Evolutionary conservation across 2,797 vertebrate species (phyloP).

Genomic region (Cossypha polioptera): DNA sequence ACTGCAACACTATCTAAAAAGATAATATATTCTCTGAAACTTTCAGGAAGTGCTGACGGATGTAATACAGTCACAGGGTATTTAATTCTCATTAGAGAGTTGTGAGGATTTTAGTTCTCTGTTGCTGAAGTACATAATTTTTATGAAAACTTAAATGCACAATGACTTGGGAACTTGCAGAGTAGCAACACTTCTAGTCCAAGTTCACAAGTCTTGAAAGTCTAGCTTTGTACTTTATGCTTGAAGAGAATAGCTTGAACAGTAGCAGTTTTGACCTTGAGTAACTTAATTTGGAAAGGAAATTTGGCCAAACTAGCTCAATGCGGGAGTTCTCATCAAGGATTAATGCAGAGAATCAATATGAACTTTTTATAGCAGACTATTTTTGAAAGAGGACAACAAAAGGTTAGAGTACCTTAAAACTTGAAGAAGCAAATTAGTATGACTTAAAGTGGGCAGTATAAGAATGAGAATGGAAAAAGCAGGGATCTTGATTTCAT

Average conservation of each 20-base stretch:
- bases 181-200: background rate
- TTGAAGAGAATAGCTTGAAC: background rate
- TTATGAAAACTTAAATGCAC: background rate
- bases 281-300: constrained; percentile 54
- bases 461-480: background rate
- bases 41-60: background rate
- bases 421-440: constrained; percentile 28
- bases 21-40: background rate
- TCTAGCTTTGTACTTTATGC: background rate
- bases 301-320: constrained; percentile 23
- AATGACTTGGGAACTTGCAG: background rate
- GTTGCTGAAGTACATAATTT: background rate
- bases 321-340: constrained; percentile 17
- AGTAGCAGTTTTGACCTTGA: constrained; percentile 34
- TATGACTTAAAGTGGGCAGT: background rate
- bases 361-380: constrained; percentile 43
- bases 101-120: background rate
- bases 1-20: background rate
- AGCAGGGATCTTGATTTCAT: background rate
- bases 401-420: constrained; percentile 42
- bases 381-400: constrained; percentile 45
- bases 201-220: background rate
- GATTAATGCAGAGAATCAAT: constrained; percentile 46
- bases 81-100: background rate
- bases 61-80: background rate